These are phyloP conservation scores for Denticeps clupeoides DNA, from an alignment of 2,797 vertebrate genomes.

Conservation along the genomic window DNA sequence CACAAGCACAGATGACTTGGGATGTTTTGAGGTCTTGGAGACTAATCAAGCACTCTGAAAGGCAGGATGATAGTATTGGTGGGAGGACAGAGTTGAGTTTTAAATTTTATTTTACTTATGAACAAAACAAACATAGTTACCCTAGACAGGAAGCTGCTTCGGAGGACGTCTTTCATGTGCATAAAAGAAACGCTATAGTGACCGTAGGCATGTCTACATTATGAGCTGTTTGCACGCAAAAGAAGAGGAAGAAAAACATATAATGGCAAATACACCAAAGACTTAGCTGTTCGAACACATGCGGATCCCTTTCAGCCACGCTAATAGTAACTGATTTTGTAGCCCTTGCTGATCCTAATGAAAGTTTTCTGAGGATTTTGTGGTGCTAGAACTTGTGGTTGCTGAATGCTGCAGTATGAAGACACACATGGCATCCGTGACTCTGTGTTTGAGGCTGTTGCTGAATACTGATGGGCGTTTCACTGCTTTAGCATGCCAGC, in stretches of 20 bases:
- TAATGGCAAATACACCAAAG: slow-evolving; percentile 19
- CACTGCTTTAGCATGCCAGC: no score
- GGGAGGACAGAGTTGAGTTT: not conserved
- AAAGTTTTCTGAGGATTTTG: not conserved
- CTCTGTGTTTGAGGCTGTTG: no score
- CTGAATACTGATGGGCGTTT: no score
- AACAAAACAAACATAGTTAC: slow-evolving; percentile 3
- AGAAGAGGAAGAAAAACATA: not conserved
- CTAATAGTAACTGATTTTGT: slow-evolving; percentile 1
- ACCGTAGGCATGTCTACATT: not conserved
- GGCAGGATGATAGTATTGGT: not conserved
- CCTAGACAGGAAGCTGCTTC: slow-evolving; percentile 1
- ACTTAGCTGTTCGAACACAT: slow-evolving; percentile 4
- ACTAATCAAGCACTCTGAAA: slow-evolving; percentile 1
- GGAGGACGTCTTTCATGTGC: no score
- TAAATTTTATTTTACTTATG: slow-evolving; percentile 6
- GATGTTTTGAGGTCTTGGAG: not conserved
- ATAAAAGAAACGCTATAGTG: no score
- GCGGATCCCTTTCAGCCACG: slow-evolving; percentile 1
- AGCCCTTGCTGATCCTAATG: not conserved
- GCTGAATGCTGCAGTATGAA: no score
- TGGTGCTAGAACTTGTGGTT: not conserved
- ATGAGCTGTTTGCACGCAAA: slow-evolving; percentile 1
- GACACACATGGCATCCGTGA: no score
- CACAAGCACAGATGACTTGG: not conserved